These are phyloP conservation scores for Cyprinella venusta DNA, from an alignment of 2,797 vertebrate genomes.

Conservation along the genomic window DNA sequence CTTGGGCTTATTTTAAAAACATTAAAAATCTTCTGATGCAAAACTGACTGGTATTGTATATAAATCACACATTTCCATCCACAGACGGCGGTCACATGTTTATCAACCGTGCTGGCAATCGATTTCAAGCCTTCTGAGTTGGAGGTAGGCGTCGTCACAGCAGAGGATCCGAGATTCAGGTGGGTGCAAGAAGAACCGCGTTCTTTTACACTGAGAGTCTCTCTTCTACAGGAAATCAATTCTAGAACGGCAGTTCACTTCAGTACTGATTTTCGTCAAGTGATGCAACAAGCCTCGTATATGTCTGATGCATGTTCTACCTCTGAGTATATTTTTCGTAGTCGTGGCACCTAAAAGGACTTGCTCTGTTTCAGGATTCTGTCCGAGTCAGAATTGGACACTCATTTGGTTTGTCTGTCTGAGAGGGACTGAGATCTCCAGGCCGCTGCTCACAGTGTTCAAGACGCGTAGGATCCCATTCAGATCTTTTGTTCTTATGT, in stretches of 20 bases:
- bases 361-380: conserved; percentile 83
- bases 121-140: conserved; percentile 89
- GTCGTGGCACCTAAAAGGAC: background rate
- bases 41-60: no score
- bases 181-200: conserved; percentile 58
- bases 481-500: conserved; percentile 79
- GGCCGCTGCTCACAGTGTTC: conserved; percentile 33
- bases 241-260: background rate
- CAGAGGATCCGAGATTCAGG: conserved; percentile 88
- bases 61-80: background rate
- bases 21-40: no score
- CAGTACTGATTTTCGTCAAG: conserved; percentile 1
- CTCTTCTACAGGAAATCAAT: background rate
- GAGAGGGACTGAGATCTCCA: conserved; percentile 87
- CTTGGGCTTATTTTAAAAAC: no score
- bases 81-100: conserved; percentile 86
- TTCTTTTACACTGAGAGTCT: background rate
- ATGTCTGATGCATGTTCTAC: background rate
- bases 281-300: background rate
- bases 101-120: conserved; percentile 87
- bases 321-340: background rate
- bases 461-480: conserved; percentile 70
- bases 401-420: conserved; percentile 91
- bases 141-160: conserved; percentile 85
- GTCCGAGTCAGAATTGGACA: conserved; percentile 91